phyloP scores from a whole-genome alignment of 1,140 invertebrate genomes.

The Nasonia longicornis region DNA sequence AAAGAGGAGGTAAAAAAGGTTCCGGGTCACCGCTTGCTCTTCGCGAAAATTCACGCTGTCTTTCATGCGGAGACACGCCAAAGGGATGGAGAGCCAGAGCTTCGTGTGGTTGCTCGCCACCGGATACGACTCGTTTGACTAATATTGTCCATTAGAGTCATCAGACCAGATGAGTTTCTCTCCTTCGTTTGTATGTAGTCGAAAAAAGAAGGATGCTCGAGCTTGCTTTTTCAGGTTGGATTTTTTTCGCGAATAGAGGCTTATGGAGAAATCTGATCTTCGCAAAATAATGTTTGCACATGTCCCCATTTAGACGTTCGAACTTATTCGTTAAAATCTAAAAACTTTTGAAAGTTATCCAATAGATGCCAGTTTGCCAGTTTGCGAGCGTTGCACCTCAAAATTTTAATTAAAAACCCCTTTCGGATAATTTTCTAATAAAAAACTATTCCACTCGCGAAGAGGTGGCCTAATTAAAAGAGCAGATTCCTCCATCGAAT shows the following conservation, averaged over 20 bases:
- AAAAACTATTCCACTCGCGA: neutral
- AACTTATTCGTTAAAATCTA: neutral
- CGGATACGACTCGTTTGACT: neutral
- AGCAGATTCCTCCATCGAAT: neutral
- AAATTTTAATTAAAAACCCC: neutral
- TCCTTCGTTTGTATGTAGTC: neutral
- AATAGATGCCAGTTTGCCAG: neutral
- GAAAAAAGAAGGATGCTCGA: neutral
- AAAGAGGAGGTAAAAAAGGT: neutral
- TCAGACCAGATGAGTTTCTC: neutral
- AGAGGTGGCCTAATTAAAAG: neutral
- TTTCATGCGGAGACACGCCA: slow-evolving; percentile 12
- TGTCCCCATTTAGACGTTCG: too few relatives aligned
- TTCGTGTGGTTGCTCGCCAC: neutral
- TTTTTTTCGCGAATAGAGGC: neutral
- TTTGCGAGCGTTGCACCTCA: neutral
- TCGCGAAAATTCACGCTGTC: slow-evolving; percentile 35
- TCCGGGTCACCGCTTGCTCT: slow-evolving; percentile 19
- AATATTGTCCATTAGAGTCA: slow-evolving; percentile 12
- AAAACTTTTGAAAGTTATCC: neutral
- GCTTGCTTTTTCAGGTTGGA: neutral
- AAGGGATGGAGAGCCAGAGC: slow-evolving; percentile 7
- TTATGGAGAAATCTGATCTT: too few relatives aligned
- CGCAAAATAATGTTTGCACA: too few relatives aligned
- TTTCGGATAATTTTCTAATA: neutral